Base-by-base conservation (phyloP, 2,113 vertebrate genomes). In the Andinoacara biseriatus region DNA sequence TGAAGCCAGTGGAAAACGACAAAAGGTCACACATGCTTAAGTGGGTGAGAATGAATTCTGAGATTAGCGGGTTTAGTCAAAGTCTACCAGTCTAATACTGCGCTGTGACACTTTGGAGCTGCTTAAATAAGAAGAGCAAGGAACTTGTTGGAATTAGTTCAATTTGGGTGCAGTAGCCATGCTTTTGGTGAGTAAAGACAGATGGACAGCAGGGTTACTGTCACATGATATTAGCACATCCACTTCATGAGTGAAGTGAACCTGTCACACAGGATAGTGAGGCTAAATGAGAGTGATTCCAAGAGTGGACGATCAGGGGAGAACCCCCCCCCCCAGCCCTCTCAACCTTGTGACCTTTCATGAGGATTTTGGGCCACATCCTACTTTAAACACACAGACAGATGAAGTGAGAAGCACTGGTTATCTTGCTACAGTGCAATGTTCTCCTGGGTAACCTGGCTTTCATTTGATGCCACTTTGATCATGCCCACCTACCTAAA, bases 191-290 rank as follows among this genome's bases (percentile, higher is more conserved):
- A 31, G 33, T 24, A 54, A 22, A 56, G 49, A 83, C 87, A 84
- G 90, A 90, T 89, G 88, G 88, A 81, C 72, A 58, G 61, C 57
- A 17, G 67, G 76, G 62, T 86, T 75, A 87, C 85, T 91, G 90
- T 92, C 88, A 89, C 80, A 84, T 38, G 74, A 77, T 63, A 93
- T 93, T 87, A 95, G 69, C 79, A 87, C 69, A 46, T 79, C 78
- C 56, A 67, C 80, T 60, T 87, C 74, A 75, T 52, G 10, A 88
- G 31, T 83, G 54, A 59, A 84, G 74, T 38, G 52, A 84, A 52
- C 22, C 74, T 78, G 43, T 84, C 58, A 76, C 63, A 24, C 82
- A 75, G 57, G 58, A 82, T 54, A 76, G 29, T 29, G 35, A 31
- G 22, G 63, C 20, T 72, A 61, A 88, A 76, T 63, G 79, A 52